These are phyloP conservation scores for Trogon melanurus DNA, from an alignment of 2,113 vertebrate genomes.

Conservation along the genomic window DNA sequence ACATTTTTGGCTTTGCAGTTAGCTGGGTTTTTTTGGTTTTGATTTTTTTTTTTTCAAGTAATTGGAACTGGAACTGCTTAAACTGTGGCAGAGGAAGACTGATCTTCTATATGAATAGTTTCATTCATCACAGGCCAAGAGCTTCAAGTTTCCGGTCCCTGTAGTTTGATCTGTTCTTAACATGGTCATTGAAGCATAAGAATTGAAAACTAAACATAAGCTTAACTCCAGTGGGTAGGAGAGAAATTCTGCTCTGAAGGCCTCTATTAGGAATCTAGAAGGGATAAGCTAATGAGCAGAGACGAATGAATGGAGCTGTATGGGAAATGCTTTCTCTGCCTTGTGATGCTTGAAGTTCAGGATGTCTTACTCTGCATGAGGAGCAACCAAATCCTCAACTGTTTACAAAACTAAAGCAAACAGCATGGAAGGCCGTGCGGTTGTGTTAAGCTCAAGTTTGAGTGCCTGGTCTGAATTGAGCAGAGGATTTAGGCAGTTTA, in stretches of 20 bases:
- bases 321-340: neutral
- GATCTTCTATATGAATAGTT: neutral
- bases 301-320: neutral
- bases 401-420: neutral
- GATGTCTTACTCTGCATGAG: neutral
- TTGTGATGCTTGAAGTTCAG: neutral
- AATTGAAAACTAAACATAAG: neutral
- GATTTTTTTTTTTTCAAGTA: too few relatives aligned
- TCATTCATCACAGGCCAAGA: neutral
- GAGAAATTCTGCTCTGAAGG: neutral
- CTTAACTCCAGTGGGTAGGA: neutral
- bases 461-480: neutral
- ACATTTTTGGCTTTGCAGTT: neutral
- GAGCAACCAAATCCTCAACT: neutral
- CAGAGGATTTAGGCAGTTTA: neutral
- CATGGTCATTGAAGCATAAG: neutral
- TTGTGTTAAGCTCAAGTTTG: neutral
- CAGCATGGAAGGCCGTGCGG: neutral
- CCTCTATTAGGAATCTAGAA: neutral
- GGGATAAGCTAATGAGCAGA: neutral
- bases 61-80: neutral
- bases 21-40: fast-evolving
- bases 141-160: neutral
- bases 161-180: neutral
- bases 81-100: neutral